phyloP scores from a whole-genome alignment of 1,140 invertebrate species.

The Arion vulgaris region DNA sequence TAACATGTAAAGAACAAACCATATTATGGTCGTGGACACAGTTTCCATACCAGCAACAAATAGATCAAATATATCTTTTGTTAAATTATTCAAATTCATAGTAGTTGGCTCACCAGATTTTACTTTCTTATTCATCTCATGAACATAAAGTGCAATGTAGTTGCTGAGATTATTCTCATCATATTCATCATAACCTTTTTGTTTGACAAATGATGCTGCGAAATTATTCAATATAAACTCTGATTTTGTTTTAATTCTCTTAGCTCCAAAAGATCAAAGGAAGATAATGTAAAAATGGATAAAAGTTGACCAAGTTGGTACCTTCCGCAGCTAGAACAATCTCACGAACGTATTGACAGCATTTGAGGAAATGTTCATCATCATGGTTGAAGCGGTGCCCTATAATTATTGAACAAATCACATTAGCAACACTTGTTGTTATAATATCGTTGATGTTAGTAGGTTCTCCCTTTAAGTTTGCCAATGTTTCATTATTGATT shows the following conservation, averaged over 20 bases:
- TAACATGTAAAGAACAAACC: too few relatives aligned
- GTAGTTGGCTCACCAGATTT: neutral
- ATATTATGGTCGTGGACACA: constrained; percentile 85
- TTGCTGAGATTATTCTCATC: too few relatives aligned
- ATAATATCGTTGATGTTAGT: neutral
- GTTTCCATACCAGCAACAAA: constrained; percentile 93
- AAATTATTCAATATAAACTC: neutral
- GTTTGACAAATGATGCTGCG: too few relatives aligned
- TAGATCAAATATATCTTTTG: constrained; percentile 75
- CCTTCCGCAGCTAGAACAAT: neutral
- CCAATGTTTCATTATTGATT: neutral
- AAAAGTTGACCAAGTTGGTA: neutral
- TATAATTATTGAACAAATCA: neutral
- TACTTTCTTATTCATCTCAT: neutral
- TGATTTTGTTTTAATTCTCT: neutral
- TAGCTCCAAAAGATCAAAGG: neutral
- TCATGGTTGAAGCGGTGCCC: neutral
- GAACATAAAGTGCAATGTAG: too few relatives aligned
- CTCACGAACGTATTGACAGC: neutral
- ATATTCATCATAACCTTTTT: too few relatives aligned
- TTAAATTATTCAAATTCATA: too few relatives aligned
- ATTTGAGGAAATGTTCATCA: neutral
- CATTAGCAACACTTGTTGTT: neutral
- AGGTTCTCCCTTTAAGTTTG: neutral
- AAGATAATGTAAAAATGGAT: neutral